phyloP scores from a whole-genome alignment of 2,113 vertebrate genomes.

The Platycercus adscitus region DNA sequence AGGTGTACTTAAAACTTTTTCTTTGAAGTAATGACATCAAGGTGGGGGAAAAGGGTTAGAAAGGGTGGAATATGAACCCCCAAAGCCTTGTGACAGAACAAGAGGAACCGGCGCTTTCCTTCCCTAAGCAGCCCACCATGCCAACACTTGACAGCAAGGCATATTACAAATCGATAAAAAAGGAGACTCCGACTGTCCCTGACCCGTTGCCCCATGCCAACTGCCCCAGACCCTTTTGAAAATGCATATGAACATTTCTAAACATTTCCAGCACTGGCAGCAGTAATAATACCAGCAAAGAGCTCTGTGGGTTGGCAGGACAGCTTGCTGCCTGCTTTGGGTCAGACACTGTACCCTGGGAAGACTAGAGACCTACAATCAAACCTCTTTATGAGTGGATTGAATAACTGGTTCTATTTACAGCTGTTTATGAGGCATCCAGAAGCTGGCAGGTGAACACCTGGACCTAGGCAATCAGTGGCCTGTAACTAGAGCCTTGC shows the following conservation, averaged over 20 bases:
- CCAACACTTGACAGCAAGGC: background rate
- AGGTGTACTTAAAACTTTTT: background rate
- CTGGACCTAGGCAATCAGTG: conserved; percentile 28
- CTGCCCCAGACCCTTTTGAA: conserved; percentile 18
- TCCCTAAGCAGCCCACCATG: background rate
- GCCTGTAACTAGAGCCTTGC: conserved; percentile 38
- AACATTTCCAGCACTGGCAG: conserved; percentile 9
- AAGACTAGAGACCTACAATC: background rate
- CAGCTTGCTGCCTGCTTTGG: background rate
- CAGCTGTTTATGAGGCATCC: conserved; percentile 38
- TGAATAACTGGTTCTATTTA: conserved; percentile 50
- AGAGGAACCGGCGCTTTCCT: background rate
- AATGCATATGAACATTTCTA: conserved; percentile 27
- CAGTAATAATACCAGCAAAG: conserved; percentile 16
- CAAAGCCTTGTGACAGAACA: background rate
- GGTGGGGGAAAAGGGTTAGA: background rate
- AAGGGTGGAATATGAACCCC: background rate
- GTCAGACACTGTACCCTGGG: background rate
- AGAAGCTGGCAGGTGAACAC: conserved; percentile 42
- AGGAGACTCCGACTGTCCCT: conserved; percentile 3
- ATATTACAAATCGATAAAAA: background rate
- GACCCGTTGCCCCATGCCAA: background rate
- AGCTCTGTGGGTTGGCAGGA: background rate
- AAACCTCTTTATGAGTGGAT: conserved; percentile 15
- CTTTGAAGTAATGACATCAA: background rate